These are phyloP conservation scores for Caenorhabditis remanei DNA, from an alignment of 1,140 invertebrate genomes.

Conservation along the genomic window DNA sequence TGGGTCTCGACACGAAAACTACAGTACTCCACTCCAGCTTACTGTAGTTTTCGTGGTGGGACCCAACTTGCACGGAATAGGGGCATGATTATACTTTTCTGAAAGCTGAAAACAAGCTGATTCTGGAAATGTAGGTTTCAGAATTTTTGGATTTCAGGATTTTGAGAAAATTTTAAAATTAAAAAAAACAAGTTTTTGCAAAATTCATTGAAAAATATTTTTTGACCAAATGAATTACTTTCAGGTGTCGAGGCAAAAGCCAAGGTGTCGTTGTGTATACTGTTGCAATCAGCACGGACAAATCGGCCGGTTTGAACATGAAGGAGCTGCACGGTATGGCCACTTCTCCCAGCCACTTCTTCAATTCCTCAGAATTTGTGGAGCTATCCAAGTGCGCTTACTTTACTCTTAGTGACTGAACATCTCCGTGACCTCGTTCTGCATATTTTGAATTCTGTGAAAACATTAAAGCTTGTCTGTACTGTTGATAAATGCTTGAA, in stretches of 20 bases:
- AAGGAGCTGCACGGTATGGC: not conserved
- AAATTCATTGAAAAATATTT: not conserved
- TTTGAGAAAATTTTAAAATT: too few species aligned
- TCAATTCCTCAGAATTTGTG: not conserved
- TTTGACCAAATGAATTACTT: not conserved
- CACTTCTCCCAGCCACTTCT: not conserved
- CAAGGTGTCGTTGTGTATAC: slow-evolving; percentile 10
- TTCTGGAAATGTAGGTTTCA: too few species aligned
- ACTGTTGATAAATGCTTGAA: too few species aligned
- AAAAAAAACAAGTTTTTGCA: not conserved
- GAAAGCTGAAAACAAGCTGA: too few species aligned
- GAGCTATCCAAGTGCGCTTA: not conserved
- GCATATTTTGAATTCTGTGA: too few species aligned
- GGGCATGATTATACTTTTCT: too few species aligned
- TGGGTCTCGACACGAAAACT: too few species aligned
- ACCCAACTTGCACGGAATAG: too few species aligned
- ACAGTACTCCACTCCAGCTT: too few species aligned
- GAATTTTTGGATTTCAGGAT: too few species aligned
- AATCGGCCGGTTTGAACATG: slow-evolving; percentile 2
- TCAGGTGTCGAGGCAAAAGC: not conserved
- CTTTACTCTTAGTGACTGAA: not conserved
- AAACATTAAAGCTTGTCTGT: too few species aligned
- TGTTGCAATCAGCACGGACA: slow-evolving; percentile 31
- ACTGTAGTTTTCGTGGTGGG: too few species aligned
- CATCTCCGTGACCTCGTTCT: not conserved